phyloP scores from a whole-genome alignment of 2,113 vertebrate species.

The Ascaphus truei region DNA sequence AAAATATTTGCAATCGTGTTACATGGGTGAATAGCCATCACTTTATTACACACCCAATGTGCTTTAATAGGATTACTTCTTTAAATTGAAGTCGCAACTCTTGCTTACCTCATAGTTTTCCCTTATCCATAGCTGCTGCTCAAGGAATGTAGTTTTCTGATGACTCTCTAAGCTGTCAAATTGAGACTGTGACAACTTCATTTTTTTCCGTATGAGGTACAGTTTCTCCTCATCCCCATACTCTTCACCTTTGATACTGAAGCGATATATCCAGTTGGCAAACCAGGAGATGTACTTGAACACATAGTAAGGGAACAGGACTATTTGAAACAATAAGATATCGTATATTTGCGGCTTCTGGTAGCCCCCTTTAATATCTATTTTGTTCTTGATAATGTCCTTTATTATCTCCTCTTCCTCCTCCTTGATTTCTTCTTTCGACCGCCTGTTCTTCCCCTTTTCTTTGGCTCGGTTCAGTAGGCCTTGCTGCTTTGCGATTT shows the following conservation, averaged over 20 bases:
- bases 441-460: conserved; percentile 85
- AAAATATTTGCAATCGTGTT: too few relatives aligned
- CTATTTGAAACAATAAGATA: conserved; percentile 87
- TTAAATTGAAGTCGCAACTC: too few relatives aligned
- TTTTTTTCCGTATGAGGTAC: conserved; percentile 85
- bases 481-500: conserved; percentile 92
- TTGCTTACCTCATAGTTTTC: conserved; percentile 86
- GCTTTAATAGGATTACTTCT: too few relatives aligned
- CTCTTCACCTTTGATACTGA: conserved; percentile 82
- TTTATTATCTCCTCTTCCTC: conserved; percentile 94
- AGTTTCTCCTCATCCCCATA: conserved; percentile 87
- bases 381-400: conserved; percentile 95
- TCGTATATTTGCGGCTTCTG: conserved; percentile 89
- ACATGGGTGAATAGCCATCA: too few relatives aligned
- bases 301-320: conserved; percentile 82
- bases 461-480: conserved; percentile 86
- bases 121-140: conserved; percentile 82
- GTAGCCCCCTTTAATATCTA: conserved; percentile 96
- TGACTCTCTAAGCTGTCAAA: conserved; percentile 88
- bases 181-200: conserved; percentile 94
- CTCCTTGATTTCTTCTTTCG: conserved; percentile 91
- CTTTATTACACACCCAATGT: too few relatives aligned
- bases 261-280: conserved; percentile 83
- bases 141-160: conserved; percentile 73
- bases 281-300: conserved; percentile 79